A percentile compares a stretch with the other conserved stretches of the same genome.
Evolutionary conservation across 2,888 invertebrate genomes (phyloP).

Genomic region (Heliconius erato): DNA sequence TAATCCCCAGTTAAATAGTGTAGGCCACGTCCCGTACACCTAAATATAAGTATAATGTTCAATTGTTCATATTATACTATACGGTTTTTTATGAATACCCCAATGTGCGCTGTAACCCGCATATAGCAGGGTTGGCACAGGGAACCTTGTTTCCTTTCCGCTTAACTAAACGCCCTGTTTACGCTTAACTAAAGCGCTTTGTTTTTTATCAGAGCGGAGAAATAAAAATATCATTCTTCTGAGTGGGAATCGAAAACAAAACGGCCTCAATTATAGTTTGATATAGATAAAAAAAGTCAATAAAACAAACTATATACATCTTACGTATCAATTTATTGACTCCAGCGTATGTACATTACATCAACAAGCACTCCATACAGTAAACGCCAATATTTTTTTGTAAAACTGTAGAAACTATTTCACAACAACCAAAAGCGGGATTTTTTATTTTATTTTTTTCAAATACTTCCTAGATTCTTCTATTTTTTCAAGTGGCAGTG

Average conservation of each 20-base stretch:
- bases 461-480: background rate
- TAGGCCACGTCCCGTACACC: too few relatives aligned
- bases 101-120: background rate
- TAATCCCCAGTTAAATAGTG: too few relatives aligned
- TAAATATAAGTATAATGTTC: too few relatives aligned
- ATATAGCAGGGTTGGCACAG: background rate
- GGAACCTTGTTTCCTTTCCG: background rate
- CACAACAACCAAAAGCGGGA: background rate
- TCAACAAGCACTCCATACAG: slow-evolving; percentile 58
- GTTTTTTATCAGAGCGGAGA: too few relatives aligned
- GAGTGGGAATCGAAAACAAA: background rate
- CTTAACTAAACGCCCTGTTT: background rate
- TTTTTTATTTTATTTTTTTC: background rate
- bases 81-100: too few relatives aligned
- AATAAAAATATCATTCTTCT: background rate
- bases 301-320: slow-evolving; percentile 51
- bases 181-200: background rate
- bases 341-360: slow-evolving; percentile 73
- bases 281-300: slow-evolving; percentile 15
- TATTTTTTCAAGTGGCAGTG: slow-evolving; percentile 44
- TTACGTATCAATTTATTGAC: slow-evolving; percentile 72
- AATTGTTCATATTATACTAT: too few relatives aligned
- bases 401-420: slow-evolving; percentile 38
- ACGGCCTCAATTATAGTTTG: background rate
- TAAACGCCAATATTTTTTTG: slow-evolving; percentile 53